A percentile compares a stretch with the other conserved stretches of the same genome.
These are phyloP conservation scores for Hemicentrotus pulcherrimus DNA, from an alignment of 35 echinoderm and acorn worm genomes.

Conservation along the genomic window DNA sequence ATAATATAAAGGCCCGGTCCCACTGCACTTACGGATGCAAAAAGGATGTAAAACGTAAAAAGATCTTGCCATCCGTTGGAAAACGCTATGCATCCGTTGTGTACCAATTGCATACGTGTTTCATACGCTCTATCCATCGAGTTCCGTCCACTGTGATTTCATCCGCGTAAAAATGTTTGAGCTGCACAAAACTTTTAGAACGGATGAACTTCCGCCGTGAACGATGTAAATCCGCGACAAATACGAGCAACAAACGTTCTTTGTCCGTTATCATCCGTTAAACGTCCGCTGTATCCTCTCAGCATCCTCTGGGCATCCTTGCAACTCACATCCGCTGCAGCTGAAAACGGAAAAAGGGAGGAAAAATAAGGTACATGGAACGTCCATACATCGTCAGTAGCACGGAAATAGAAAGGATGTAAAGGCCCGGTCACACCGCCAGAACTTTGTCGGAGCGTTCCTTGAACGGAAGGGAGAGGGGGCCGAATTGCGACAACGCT, in stretches of 20 bases:
- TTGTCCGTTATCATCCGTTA: conserved; percentile 24
- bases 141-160: conserved; percentile 36
- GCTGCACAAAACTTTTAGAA: conserved; percentile 31
- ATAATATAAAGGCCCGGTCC: not conserved
- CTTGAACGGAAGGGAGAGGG: conserved; percentile 34
- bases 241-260: conserved; percentile 36
- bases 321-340: not conserved
- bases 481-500: conserved; percentile 38
- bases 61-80: conserved; percentile 15
- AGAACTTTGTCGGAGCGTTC: conserved; percentile 35
- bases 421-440: conserved; percentile 18
- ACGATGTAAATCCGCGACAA: conserved; percentile 33
- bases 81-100: conserved; percentile 35
- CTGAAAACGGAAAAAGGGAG: not conserved
- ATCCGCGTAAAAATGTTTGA: conserved; percentile 20
- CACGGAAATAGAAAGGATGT: conserved; percentile 19
- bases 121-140: conserved; percentile 43
- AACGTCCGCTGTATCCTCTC: conserved; percentile 40
- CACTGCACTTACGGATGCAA: no score
- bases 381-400: conserved; percentile 13
- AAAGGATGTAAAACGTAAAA: not conserved
- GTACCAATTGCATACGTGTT: conserved; percentile 11
- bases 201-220: conserved; percentile 23
- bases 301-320: conserved; percentile 33
- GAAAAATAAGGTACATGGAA: not conserved